Percentiles rank a stretch among this genome's conserved stretches.
These are phyloP conservation scores for Leucophenga varia DNA, from an alignment of 1,140 invertebrate species.

Conservation along the genomic window DNA sequence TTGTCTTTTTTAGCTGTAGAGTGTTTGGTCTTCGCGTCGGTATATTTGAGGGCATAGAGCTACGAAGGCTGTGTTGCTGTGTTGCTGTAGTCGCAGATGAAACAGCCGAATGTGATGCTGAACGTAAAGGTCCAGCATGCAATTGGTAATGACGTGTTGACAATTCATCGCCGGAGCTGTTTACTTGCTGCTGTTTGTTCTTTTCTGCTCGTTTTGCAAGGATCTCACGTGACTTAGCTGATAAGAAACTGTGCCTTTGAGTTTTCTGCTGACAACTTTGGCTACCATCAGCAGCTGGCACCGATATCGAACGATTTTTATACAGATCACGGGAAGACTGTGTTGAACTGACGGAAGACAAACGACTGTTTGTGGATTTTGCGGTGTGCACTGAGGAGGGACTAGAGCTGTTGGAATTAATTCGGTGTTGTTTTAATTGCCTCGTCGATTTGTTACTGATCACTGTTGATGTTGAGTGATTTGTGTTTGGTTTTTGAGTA, in stretches of 20 bases:
- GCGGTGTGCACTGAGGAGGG: constrained; percentile 50
- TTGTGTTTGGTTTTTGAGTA: constrained; percentile 24
- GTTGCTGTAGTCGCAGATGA: constrained; percentile 26
- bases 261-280: not conserved
- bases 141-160: constrained; percentile 27
- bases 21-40: constrained; percentile 50
- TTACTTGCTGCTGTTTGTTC: constrained; percentile 42
- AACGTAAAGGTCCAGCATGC: constrained; percentile 36
- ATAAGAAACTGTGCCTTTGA: constrained; percentile 46
- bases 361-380: constrained; percentile 46
- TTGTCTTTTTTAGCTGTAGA: constrained; percentile 48
- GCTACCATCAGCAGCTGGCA: constrained; percentile 20
- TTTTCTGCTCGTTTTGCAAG: constrained; percentile 48
- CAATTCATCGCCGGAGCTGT: constrained; percentile 47
- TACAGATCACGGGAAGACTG: constrained; percentile 44
- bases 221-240: constrained; percentile 52
- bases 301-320: constrained; percentile 50
- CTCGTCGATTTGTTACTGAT: constrained; percentile 30
- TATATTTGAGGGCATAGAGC: constrained; percentile 46
- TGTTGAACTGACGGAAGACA: constrained; percentile 46
- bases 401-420: constrained; percentile 47
- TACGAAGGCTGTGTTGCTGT: constrained; percentile 42
- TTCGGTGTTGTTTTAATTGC: constrained; percentile 44
- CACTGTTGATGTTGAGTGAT: constrained; percentile 1
- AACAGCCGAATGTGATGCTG: constrained; percentile 50